These are phyloP conservation scores for Epistrophe grossulariae DNA, from an alignment of 2,888 invertebrate genomes.

Conservation along the genomic window DNA sequence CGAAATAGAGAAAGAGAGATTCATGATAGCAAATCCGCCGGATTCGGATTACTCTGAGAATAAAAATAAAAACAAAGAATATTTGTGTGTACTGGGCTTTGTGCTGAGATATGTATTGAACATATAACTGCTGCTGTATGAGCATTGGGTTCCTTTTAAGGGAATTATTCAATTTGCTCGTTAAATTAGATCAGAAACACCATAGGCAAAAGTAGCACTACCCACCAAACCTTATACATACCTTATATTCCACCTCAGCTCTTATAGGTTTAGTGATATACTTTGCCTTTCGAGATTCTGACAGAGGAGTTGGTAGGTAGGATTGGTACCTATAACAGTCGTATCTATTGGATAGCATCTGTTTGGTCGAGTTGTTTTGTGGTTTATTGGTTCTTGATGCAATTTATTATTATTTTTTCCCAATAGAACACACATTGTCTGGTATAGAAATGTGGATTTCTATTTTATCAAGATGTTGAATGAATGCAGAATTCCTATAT, in stretches of 20 bases:
- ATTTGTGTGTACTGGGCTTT: neutral
- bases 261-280: neutral
- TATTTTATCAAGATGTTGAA: slow-evolving; percentile 63
- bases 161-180: slow-evolving; percentile 80
- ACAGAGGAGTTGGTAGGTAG: slow-evolving; percentile 17
- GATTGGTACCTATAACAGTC: neutral
- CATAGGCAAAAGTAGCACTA: slow-evolving; percentile 32
- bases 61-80: neutral
- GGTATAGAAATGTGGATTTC: slow-evolving; percentile 12
- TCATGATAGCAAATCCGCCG: slow-evolving; percentile 47
- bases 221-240: slow-evolving; percentile 1
- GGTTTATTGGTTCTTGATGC: slow-evolving; percentile 69
- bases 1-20: slow-evolving; percentile 53
- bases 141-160: slow-evolving; percentile 77
- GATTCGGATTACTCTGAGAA: slow-evolving; percentile 51
- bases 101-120: neutral
- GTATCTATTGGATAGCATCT: slow-evolving; percentile 60
- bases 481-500: slow-evolving; percentile 37
- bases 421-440: slow-evolving; percentile 35
- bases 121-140: neutral
- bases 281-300: slow-evolving; percentile 13
- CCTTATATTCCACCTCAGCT: neutral
- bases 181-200: slow-evolving; percentile 79
- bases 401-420: slow-evolving; percentile 66
- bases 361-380: slow-evolving; percentile 58